A percentile compares a stretch with the other conserved stretches of the same genome.
Evolutionary conservation across 2,113 vertebrate genomes (phyloP).

Genomic region (Sturnira hondurensis): DNA sequence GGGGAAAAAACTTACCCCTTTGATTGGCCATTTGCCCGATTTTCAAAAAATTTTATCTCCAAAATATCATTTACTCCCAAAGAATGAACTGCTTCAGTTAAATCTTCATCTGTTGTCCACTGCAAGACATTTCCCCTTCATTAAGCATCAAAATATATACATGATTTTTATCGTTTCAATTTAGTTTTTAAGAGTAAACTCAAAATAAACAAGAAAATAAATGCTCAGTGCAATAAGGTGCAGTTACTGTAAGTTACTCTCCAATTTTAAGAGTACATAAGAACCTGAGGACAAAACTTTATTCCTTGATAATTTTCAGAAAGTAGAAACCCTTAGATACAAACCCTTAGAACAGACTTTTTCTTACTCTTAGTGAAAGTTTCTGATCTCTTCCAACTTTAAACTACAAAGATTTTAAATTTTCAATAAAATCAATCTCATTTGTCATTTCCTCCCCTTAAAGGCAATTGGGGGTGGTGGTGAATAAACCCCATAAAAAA

Average conservation of each 20-base stretch:
- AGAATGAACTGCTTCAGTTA: conserved; percentile 96
- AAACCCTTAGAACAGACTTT: background rate
- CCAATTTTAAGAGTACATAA: conserved; percentile 23
- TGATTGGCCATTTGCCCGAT: conserved; percentile 97
- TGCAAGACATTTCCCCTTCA: conserved; percentile 78
- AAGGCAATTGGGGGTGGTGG: background rate
- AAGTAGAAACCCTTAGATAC: background rate
- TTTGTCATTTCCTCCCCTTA: background rate
- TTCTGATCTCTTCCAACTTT: conserved; percentile 37
- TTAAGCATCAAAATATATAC: conserved; percentile 57
- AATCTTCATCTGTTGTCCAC: conserved; percentile 99
- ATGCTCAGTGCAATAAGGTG: background rate
- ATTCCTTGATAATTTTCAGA: conserved; percentile 19
- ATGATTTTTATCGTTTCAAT: conserved; percentile 18
- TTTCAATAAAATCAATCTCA: conserved; percentile 42
- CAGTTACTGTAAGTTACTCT: background rate
- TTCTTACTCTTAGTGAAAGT: background rate
- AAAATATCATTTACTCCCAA: conserved; percentile 97
- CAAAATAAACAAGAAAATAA: background rate
- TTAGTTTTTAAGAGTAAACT: conserved; percentile 7
- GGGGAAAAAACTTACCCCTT: conserved; percentile 89
- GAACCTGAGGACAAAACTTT: background rate
- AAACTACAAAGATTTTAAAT: conserved; percentile 36
- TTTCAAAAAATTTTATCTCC: conserved; percentile 99
- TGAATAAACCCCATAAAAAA: conserved; percentile 13